These are phyloP conservation scores for Scomberomorus guttatus DNA, from an alignment of 2,797 vertebrate species.

Conservation along the genomic window DNA sequence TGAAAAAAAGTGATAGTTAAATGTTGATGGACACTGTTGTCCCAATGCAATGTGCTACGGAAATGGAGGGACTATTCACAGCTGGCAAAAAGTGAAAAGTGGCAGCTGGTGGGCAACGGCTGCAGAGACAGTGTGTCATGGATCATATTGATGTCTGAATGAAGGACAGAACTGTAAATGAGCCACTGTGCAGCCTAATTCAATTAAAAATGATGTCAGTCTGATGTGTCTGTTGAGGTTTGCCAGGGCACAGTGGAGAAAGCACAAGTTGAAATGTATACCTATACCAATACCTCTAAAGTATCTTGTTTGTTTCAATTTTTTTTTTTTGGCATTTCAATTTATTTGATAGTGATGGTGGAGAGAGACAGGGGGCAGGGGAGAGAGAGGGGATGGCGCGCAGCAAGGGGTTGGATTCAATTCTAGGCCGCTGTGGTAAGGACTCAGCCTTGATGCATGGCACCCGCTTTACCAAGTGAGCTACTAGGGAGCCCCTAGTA, in stretches of 20 bases:
- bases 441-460: too few relatives aligned
- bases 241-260: constrained; percentile 15
- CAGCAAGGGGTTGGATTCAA: too few relatives aligned
- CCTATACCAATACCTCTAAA: too few relatives aligned
- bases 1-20: neutral
- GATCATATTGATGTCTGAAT: constrained; percentile 27
- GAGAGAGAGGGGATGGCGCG: too few relatives aligned
- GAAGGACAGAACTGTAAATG: constrained; percentile 31
- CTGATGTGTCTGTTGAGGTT: constrained; percentile 5
- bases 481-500: too few relatives aligned
- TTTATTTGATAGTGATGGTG: too few relatives aligned
- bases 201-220: constrained; percentile 21
- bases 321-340: too few relatives aligned
- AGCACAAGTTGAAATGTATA: neutral
- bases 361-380: too few relatives aligned
- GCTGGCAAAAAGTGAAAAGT: constrained; percentile 15
- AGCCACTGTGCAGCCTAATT: constrained; percentile 39
- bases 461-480: too few relatives aligned
- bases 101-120: constrained; percentile 11
- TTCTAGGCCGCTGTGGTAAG: too few relatives aligned
- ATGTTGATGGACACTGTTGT: neutral
- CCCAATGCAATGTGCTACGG: neutral
- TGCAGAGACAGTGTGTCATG: constrained; percentile 7
- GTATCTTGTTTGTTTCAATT: too few relatives aligned
- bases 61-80: neutral